phyloP scores from a whole-genome alignment of 2,888 invertebrate species.

The Eilema griseolum region DNA sequence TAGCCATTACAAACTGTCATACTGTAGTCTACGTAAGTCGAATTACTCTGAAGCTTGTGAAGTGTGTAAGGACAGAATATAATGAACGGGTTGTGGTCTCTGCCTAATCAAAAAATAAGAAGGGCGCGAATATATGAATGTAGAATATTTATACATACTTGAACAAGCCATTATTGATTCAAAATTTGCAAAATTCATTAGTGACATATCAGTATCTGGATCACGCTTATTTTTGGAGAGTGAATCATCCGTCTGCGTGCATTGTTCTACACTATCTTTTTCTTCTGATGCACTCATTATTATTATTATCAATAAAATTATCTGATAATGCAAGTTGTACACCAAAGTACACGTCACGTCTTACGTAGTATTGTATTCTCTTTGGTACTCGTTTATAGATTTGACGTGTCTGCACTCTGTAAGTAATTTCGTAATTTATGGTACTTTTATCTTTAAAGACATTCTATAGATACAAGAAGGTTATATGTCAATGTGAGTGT shows the following conservation, averaged over 20 bases:
- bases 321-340: too few species aligned
- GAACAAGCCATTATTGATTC: slow-evolving; percentile 2
- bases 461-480: not conserved
- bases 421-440: not conserved
- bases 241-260: not conserved
- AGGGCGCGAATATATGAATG: not conserved
- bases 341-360: too few species aligned
- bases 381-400: not conserved
- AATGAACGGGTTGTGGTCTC: not conserved
- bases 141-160: not conserved
- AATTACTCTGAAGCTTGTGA: too few species aligned
- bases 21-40: too few species aligned
- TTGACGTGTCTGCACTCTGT: not conserved
- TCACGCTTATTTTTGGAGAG: not conserved
- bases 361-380: too few species aligned
- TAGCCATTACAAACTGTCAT: too few species aligned
- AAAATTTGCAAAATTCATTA: not conserved
- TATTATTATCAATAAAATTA: not conserved
- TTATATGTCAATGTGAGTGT: not conserved
- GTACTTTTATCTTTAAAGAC: not conserved
- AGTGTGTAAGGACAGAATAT: not conserved
- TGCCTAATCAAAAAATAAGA: not conserved
- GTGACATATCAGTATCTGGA: not conserved
- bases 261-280: not conserved
- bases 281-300: not conserved